Base-by-base conservation (phyloP, 1,140 invertebrate genomes). In the Dendroctonus ponderosae region DNA sequence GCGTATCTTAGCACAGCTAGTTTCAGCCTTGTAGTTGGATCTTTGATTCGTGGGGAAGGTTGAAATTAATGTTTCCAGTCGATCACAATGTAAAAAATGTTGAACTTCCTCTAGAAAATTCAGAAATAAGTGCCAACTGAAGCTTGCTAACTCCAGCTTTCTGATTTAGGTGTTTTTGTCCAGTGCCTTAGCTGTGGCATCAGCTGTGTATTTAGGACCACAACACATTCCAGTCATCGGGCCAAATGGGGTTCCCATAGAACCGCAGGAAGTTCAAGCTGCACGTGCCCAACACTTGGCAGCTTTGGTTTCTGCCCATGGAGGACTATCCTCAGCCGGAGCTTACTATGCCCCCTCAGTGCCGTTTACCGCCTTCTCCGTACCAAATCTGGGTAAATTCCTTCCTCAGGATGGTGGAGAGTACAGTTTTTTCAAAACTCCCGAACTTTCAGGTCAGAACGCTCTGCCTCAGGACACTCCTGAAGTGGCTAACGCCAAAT, bases 401-500 rank as follows among this genome's bases (percentile, higher is more conserved):
- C 7, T 5, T n/a, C 12, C 12, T 14, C 15, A 26, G 26, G 26
- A 26, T 26, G 3, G 26, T 26, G n/a, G n/a, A 15, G 14, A 52
- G 38, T 14, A 5, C 0, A 26, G 38, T 52, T 52, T n/a, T 52
- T 6, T n/a, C 11, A 44, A 59, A 15, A 1, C 12, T 62, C 39
- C 15, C 6, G 44, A 46, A 56, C 7, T 56, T 64, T 44, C 26
- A 57, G 65, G 48, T 26, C 65, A 67, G 65, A 79, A 83, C 43
- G 84, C 83, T 9, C 80, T 85, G 5, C 85, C 85, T 15, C 75
- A 85, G 2, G 85, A 88, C 70, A 87, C 85, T 3, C 81, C 85
- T 53, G 86, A 87, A 74, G 86, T 87, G 5, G 82, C 85, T 56
- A 82, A 83, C 43, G 86, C 86, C 40, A 86, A 86, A 71, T 81